Base-by-base conservation (phyloP, 2,113 vertebrate species). In the Pholis gunnellus region DNA sequence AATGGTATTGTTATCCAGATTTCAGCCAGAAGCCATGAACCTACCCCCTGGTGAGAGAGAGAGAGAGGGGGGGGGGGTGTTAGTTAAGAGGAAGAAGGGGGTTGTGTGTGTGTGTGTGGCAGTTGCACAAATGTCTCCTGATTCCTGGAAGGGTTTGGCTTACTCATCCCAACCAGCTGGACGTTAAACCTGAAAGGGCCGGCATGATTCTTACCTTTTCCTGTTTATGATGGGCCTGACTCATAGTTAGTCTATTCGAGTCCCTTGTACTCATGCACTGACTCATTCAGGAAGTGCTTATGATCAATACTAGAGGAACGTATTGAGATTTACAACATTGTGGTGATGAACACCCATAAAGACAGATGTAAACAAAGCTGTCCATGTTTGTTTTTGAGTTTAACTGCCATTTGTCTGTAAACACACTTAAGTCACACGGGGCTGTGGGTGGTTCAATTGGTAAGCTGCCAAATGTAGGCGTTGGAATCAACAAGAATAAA, bases 11-110 rank as follows among this genome's bases (percentile, higher is more conserved):
- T 93, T 88, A 68, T 86, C 74, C 82, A 85, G 75, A 87, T 91
- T 93, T 91, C 74, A 91, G 81, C 76, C 74, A 87, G 83, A 88
- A 94, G 81, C 85, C 66, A 40, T 22, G 82, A 89, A 84, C 77
- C 84, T 93, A 90, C 93, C 93, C 92, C 92, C 93, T 82, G 88
- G 83, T 84, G 91, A 79, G 88, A 78, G 81, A 81, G 81, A 78
- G 87, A 87, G 64, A 72, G 81, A 72, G 80, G 78, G 76, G 81
- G 80, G 79, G 87, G 89, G 64, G 75, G 79, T 74, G 90, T 88
- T 20, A 29, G 79, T 76, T 46, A 18, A 56, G 87, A 89, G 84
- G 79, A 92, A 89, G 87, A 84, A 75, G 88, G 83, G 90, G 88
- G 68, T 82, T 64, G 90, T 64, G 85, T 89, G 88, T 85, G 72